A percentile compares a stretch with the other conserved stretches of the same genome.
These are phyloP conservation scores for Ctenoplectra terminalis DNA, from an alignment of 1,140 invertebrate species.

Conservation along the genomic window DNA sequence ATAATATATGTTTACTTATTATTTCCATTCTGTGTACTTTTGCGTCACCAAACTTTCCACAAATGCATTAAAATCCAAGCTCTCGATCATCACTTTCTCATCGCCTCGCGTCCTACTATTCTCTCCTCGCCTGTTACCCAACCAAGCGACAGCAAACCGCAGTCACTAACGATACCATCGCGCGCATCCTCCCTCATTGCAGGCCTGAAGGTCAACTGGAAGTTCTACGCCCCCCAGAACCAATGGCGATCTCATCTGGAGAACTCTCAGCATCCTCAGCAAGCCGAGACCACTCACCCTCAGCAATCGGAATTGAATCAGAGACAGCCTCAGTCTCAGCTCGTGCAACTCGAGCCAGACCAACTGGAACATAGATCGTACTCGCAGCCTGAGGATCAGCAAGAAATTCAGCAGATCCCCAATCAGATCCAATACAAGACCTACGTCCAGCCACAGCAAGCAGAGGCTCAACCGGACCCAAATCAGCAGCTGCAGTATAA, in stretches of 20 bases:
- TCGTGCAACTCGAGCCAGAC: neutral
- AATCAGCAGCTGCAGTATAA: slow-evolving; percentile 20
- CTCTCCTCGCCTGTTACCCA: neutral
- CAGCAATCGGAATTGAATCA: neutral
- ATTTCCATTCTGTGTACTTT: no score
- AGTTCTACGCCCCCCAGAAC: slow-evolving; percentile 65
- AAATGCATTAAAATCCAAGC: no score
- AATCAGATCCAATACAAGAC: slow-evolving; percentile 25
- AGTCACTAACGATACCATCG: no score
- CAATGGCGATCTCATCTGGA: slow-evolving; percentile 64
- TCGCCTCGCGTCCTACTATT: neutral
- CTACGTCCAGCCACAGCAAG: slow-evolving; percentile 6
- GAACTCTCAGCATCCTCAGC: slow-evolving; percentile 59
- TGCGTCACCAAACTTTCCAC: no score
- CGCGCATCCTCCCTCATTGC: slow-evolving; percentile 10
- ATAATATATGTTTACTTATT: no score
- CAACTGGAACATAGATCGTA: slow-evolving; percentile 70
- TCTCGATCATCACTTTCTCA: neutral
- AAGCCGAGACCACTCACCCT: slow-evolving; percentile 47
- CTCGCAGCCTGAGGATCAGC: neutral
- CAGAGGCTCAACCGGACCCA: neutral
- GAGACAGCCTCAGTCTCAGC: slow-evolving; percentile 15
- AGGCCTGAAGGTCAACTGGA: slow-evolving; percentile 76
- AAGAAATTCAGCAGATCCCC: neutral
- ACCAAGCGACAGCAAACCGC: neutral